Percentiles rank a stretch among this genome's conserved stretches.
These are phyloP conservation scores for Carassius carassius DNA, from an alignment of 2,113 vertebrate genomes.

Conservation along the genomic window DNA sequence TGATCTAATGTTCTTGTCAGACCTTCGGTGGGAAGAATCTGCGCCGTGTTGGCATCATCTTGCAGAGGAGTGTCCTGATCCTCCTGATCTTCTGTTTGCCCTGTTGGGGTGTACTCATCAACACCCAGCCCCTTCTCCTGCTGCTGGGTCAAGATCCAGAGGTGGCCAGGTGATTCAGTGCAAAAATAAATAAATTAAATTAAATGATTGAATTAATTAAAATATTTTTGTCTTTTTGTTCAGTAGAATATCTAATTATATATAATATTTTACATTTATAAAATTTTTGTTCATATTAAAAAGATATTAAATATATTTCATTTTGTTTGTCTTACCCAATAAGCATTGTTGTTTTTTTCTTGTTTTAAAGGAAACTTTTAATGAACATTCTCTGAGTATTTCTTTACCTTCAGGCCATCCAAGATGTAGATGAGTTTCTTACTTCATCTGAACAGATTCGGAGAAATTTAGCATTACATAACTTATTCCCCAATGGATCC, in stretches of 20 bases:
- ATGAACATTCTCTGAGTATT: not conserved
- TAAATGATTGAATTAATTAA: no score
- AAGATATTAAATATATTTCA: not conserved
- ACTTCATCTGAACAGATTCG: not conserved
- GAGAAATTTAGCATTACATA: not conserved
- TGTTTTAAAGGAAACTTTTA: not conserved
- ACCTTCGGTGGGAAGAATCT: slow-evolving; percentile 84
- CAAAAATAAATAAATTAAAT: not conserved
- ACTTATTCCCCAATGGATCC: not conserved
- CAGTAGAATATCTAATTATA: not conserved
- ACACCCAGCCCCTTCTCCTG: slow-evolving; percentile 81
- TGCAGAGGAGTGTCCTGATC: slow-evolving; percentile 83
- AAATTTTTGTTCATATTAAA: not conserved
- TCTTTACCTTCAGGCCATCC: no score
- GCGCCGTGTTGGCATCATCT: slow-evolving; percentile 84
- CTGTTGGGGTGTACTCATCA: slow-evolving; percentile 90
- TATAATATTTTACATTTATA: no score
- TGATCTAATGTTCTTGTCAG: slow-evolving; percentile 67
- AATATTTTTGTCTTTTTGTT: not conserved
- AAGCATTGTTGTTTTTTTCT: no score
- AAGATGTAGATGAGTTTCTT: not conserved
- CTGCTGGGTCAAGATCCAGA: slow-evolving; percentile 80
- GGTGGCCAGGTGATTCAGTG: slow-evolving; percentile 81
- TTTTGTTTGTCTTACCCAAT: not conserved
- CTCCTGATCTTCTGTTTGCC: slow-evolving; percentile 89